These are phyloP conservation scores for Saccostrea echinata DNA, from an alignment of 1,140 invertebrate species.

Conservation along the genomic window DNA sequence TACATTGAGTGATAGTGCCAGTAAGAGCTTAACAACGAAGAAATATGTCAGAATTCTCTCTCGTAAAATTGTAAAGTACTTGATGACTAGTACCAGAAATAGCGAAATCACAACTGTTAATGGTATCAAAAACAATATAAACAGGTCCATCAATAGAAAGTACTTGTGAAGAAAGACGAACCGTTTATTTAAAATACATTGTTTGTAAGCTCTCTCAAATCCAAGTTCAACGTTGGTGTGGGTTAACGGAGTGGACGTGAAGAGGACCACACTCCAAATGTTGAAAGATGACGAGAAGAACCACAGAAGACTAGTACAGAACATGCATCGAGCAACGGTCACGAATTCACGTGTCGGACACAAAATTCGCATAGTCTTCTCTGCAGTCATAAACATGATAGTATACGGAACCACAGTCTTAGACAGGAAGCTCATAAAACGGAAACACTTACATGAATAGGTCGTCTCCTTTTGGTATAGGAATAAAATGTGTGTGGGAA, in stretches of 20 bases:
- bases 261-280: slow-evolving; percentile 71
- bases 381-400: slow-evolving; percentile 65
- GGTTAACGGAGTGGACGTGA: slow-evolving; percentile 50
- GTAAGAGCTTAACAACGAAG: slow-evolving; percentile 67
- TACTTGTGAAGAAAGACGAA: slow-evolving; percentile 63
- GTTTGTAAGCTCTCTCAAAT: background rate
- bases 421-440: slow-evolving; percentile 64
- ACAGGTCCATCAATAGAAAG: slow-evolving; percentile 63
- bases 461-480: slow-evolving; percentile 50
- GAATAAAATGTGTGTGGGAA: slow-evolving; percentile 63
- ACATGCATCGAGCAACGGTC: slow-evolving; percentile 69
- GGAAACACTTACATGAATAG: slow-evolving; percentile 67
- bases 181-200: slow-evolving; percentile 61
- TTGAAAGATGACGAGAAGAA: slow-evolving; percentile 72
- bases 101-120: slow-evolving; percentile 36
- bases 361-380: slow-evolving; percentile 62
- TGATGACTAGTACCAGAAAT: slow-evolving; percentile 40
- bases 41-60: slow-evolving; percentile 58
- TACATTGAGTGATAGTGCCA: slow-evolving; percentile 63
- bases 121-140: slow-evolving; percentile 62
- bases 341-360: slow-evolving; percentile 62
- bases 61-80: slow-evolving; percentile 55
- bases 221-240: background rate
- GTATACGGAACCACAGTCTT: slow-evolving; percentile 70
- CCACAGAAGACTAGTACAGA: slow-evolving; percentile 69